These are phyloP conservation scores for Leptopilina myrica DNA, from an alignment of 2,888 invertebrate species.

Conservation along the genomic window DNA sequence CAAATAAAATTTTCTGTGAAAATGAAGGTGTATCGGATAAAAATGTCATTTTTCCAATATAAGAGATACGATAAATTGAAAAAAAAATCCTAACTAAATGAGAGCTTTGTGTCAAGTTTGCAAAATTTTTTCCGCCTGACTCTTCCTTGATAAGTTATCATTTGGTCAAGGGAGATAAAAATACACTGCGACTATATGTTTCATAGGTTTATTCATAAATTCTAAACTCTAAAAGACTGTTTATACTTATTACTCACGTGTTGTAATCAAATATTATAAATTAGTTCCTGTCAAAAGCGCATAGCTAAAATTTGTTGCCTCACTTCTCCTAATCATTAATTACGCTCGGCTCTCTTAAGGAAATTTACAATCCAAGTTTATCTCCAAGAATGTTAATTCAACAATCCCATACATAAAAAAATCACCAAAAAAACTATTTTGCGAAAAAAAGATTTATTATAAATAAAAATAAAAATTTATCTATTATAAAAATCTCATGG, in stretches of 20 bases:
- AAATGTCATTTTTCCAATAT: no score
- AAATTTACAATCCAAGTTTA: conserved; percentile 8
- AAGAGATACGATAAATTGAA: no score
- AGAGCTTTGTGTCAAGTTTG: neutral
- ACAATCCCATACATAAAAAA: neutral
- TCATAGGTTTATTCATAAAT: neutral
- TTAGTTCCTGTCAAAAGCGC: neutral
- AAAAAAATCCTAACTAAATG: neutral
- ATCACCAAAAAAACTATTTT: conserved; percentile 3
- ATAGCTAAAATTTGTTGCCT: conserved; percentile 12
- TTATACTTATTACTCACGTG: neutral
- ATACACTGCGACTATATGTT: neutral
- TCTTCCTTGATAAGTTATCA: conserved; percentile 21
- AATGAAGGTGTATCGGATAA: no score
- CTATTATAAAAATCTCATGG: no score
- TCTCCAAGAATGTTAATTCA: conserved; percentile 21
- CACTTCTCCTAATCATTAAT: conserved; percentile 10
- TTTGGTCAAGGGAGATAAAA: conserved; percentile 5
- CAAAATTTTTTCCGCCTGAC: conserved; percentile 2
- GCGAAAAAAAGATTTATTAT: neutral
- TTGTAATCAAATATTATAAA: conserved; percentile 21
- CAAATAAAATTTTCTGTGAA: no score
- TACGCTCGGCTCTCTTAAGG: neutral
- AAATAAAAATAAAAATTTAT: no score
- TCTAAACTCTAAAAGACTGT: neutral